phyloP scores from a whole-genome alignment of 1,140 invertebrate genomes.

The Tetramorium alpestre region DNA sequence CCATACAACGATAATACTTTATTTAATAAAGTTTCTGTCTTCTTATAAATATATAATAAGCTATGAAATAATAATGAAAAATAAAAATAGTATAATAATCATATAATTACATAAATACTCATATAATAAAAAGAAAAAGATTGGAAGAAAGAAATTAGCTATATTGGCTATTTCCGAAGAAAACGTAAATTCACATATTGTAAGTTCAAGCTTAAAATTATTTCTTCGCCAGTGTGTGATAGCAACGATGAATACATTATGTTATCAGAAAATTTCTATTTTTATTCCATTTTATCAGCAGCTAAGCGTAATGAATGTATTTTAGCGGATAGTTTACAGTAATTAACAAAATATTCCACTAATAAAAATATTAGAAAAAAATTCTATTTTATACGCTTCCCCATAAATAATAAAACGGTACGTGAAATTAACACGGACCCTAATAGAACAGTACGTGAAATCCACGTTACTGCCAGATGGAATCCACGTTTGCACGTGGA shows the following conservation, averaged over 20 bases:
- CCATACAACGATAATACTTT: neutral
- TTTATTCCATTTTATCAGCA: neutral
- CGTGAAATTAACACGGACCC: too few relatives aligned
- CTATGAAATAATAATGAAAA: neutral
- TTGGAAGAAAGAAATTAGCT: neutral
- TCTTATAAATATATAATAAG: neutral
- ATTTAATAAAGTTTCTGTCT: neutral
- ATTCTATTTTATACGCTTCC: neutral
- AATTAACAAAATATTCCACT: neutral
- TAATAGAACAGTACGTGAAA: too few relatives aligned
- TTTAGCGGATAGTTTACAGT: neutral
- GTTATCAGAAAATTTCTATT: constrained; percentile 9
- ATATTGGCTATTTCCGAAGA: neutral
- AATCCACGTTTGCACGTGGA: too few relatives aligned
- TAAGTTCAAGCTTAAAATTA: neutral
- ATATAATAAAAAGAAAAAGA: neutral
- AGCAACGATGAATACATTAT: neutral
- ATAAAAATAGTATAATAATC: neutral
- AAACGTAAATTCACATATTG: neutral
- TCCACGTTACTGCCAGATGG: too few relatives aligned
- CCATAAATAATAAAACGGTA: too few relatives aligned
- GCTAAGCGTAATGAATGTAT: neutral
- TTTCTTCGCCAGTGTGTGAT: neutral
- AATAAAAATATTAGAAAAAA: neutral
- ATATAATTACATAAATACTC: neutral